Base-by-base conservation (phyloP, 1,140 invertebrate species). In the Myzus persicae region DNA sequence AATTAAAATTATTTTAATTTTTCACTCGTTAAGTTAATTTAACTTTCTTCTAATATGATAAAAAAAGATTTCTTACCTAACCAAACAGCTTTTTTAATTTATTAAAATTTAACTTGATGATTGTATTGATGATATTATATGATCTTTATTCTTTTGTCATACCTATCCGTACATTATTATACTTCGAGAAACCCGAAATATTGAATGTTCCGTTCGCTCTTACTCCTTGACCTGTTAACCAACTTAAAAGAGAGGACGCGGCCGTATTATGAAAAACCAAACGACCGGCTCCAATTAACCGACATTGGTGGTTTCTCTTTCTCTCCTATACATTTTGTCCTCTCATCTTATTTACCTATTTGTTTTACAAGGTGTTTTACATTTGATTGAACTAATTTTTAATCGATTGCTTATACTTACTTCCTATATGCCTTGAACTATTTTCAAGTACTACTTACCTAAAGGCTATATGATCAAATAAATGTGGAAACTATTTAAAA, bases 171-270 rank as follows among this genome's bases (percentile, higher is more conserved):
- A 81, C 44, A 38, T 44, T 82, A 92, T 82, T 82, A 92, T 91
- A 91, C 76, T 82, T 18, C 18, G n/a, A 93, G 91, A 93, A 93
- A 93, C 76, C 91, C 91, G 91, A 93, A 93, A 93, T 93, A 93
- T 93, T 82, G 46, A 93, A 93, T 93, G 91, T 93, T 93, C 91
- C 91, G 91, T 93, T 93, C 91, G 91, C 91, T 93, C 91, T 92
- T 93, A 51, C 91, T 93, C 91, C 91, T 93, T 93, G 91, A 93
- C 91, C 91, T 93, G 91, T 93, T 93, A 93, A 93, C 91, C 91
- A 93, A 93, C 91, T 85, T 93, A 92, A 59, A 93, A 93, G 91
- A 85, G 91, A 93, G 91, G 91, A 93, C 91, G 91, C 76, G 81
- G 46, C 91, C 91, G 26, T 93, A 84, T 85, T 93, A 93, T 93